Conservation (phyloP, 2,888 invertebrate species). For the Cyclophora punctaria region DNA sequence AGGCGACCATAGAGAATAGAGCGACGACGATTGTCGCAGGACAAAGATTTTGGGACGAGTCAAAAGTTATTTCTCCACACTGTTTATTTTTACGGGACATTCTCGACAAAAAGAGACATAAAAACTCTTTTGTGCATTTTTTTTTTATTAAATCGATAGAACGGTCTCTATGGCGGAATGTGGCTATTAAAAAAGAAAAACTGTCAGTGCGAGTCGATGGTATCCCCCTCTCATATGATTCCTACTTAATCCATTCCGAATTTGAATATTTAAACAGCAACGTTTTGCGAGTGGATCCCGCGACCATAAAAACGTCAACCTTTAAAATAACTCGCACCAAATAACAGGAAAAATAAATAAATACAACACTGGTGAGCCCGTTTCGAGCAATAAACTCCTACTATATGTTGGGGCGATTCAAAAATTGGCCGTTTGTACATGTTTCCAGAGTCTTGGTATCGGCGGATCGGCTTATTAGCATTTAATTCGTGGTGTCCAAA, state of each 20-base stretch:
- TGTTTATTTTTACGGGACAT: conserved; percentile 54
- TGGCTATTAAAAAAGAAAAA: conserved; percentile 35
- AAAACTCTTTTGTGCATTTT: conserved; percentile 41
- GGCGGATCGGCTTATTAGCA: conserved; percentile 65
- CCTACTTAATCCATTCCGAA: conserved; percentile 18
- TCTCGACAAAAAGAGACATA: conserved; percentile 27
- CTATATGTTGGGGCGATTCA: conserved; percentile 19
- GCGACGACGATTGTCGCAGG: conserved; percentile 52
- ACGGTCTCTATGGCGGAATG: conserved; percentile 24
- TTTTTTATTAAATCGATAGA: conserved; percentile 45
- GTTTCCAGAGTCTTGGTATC: conserved; percentile 37
- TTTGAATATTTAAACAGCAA: conserved; percentile 28
- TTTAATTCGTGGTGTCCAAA: conserved; percentile 66
- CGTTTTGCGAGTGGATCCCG: conserved; percentile 19
- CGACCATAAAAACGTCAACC: conserved; percentile 8
- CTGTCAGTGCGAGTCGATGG: conserved; percentile 15
- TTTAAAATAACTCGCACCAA: conserved; percentile 12
- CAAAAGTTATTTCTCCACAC: conserved; percentile 53
- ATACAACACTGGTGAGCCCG: conserved; percentile 16
- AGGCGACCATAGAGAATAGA: conserved; percentile 63
- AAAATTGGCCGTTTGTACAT: conserved; percentile 27
- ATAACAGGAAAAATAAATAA: conserved; percentile 17
- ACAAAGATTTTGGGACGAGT: conserved; percentile 63
- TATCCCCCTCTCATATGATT: too few species aligned
- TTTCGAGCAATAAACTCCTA: conserved; percentile 18